phyloP scores from a whole-genome alignment of 2,113 vertebrate genomes.

The Columbina picui region DNA sequence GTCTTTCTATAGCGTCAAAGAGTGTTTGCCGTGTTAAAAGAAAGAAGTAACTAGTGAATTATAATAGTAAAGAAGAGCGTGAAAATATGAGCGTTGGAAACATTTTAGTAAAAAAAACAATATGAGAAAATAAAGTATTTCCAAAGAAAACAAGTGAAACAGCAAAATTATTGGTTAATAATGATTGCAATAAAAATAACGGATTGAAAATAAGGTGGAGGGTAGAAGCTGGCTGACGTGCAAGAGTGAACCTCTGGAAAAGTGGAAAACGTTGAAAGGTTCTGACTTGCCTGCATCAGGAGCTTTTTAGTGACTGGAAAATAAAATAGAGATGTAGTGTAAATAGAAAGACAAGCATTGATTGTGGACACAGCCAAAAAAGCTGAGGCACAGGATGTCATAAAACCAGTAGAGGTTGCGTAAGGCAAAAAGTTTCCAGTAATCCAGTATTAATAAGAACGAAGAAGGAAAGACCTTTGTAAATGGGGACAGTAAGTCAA shows the following conservation, averaged over 20 bases:
- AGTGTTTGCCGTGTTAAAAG: not conserved
- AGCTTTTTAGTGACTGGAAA: not conserved
- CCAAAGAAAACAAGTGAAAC: not conserved
- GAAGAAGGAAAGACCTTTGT: not conserved
- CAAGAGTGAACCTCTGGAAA: not conserved
- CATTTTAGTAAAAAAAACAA: not conserved
- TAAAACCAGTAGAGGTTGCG: not conserved
- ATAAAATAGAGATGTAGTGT: not conserved
- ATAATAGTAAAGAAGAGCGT: not conserved
- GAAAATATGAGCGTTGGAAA: not conserved
- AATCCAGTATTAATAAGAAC: not conserved
- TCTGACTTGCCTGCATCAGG: not conserved
- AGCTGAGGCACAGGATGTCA: not conserved
- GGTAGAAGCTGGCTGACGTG: not conserved
- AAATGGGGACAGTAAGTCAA: not conserved
- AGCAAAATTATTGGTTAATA: not conserved
- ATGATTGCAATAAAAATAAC: not conserved
- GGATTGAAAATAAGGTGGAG: not conserved
- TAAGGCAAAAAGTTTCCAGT: not conserved
- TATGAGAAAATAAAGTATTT: not conserved
- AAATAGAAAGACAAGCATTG: not conserved
- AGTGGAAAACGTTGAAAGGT: not conserved
- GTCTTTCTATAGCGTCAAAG: not conserved
- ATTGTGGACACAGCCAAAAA: not conserved
- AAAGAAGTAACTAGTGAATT: not conserved